Base-by-base conservation (phyloP, 2,888 invertebrate genomes). In the Polylopha cassiicola region DNA sequence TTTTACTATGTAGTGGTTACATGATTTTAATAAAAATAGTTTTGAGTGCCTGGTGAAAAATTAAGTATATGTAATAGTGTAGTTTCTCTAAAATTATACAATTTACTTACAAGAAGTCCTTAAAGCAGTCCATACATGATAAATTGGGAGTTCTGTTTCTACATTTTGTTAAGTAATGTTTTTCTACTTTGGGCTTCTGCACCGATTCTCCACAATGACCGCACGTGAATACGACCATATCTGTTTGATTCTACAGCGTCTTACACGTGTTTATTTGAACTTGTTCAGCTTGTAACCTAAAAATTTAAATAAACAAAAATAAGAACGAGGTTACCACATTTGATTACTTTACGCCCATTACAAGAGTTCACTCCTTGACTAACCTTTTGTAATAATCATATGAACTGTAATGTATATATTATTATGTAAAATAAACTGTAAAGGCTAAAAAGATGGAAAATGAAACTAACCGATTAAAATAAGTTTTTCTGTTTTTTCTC, bases 191-290 rank as follows among this genome's bases (percentile, higher is more conserved):
- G 14, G 94, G 93, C 67, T 98, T 98, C 69, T 97, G 95, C 18
- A 97, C 77, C 21, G 95, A 91, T 45, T 95, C 95, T 0, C 97
- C 97, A 70, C 98, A 99, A 53, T 92, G 89, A 57, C 94, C 93
- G 73, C 98, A 98, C 6, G 94, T 94, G 71, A 98, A 98, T 36
- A 95, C 93, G 24, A 98, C 98, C 98, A 98, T 98, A 26, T 53
- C 49, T 44, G 30, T 26, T n/a, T 16, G 10, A 18, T 7, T 41
- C 16, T 38, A 39, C 18, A 21, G 8, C 30, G 18, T n/a, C n/a
- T n/a, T n/a, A n/a, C 41, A 41, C 41, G 41, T 41, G 41, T n/a
- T 30, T 26, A 15, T 17, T n/a, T 17, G 20, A 26, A 22, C 16
- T 15, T 14, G 23, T 21, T 33, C 3, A 15, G 14, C 16, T 27